phyloP scores from a whole-genome alignment of 1,140 invertebrate species.

The Neotoxoptera formosana region DNA sequence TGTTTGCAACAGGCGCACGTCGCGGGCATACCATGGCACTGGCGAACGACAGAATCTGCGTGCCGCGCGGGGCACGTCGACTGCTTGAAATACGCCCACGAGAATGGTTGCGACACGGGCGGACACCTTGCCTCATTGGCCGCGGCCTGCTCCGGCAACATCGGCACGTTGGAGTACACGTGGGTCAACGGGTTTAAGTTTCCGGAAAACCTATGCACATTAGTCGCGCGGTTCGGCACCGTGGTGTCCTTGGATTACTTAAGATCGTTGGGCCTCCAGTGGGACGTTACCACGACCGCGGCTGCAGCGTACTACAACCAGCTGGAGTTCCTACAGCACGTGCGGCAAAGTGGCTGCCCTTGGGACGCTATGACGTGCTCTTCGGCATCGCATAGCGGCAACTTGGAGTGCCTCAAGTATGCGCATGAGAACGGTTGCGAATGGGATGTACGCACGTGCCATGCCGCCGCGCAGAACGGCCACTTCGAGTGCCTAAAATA shows the following conservation, averaged over 20 bases:
- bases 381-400: background rate
- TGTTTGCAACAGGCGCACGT: background rate
- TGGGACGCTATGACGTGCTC: background rate
- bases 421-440: background rate
- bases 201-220: background rate
- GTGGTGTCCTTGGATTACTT: background rate
- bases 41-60: background rate
- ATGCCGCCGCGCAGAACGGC: too few species aligned
- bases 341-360: background rate
- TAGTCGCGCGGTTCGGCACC: background rate
- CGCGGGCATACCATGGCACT: too few species aligned
- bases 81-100: background rate
- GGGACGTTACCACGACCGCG: background rate
- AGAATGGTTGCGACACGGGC: background rate
- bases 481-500: background rate
- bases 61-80: fast-evolving
- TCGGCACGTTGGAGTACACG: background rate
- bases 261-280: background rate
- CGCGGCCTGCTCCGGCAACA: too few species aligned
- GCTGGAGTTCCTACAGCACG: background rate
- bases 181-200: fast-evolving
- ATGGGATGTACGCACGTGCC: background rate
- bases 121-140: too few species aligned
- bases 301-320: background rate
- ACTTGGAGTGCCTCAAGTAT: background rate